phyloP scores from a whole-genome alignment of 2,797 vertebrate species.

The Manis javanica region DNA sequence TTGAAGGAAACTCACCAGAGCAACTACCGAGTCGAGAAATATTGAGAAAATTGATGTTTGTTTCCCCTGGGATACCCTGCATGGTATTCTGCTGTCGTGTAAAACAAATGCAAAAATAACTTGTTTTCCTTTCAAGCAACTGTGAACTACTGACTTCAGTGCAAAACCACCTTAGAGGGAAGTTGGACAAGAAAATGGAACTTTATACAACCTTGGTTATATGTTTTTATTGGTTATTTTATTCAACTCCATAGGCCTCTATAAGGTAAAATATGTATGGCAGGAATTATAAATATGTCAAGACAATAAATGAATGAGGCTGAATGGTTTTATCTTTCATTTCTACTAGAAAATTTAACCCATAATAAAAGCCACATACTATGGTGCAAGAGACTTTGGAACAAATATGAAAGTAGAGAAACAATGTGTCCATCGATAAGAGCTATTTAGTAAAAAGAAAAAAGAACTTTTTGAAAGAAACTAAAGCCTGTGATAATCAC shows the following conservation, averaged over 20 bases:
- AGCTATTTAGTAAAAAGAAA: conserved; percentile 33
- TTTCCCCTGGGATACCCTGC: neutral
- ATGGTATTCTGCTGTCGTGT: neutral
- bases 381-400: neutral
- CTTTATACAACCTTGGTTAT: neutral
- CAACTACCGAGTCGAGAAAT: neutral
- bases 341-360: conserved; percentile 44
- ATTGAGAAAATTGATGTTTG: neutral
- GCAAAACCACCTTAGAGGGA: neutral
- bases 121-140: neutral
- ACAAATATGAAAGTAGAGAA: neutral
- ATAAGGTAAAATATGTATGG: neutral
- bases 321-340: conserved; percentile 1
- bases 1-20: conserved; percentile 41
- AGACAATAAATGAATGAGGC: conserved; percentile 18
- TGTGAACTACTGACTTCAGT: neutral
- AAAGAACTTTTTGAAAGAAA: conserved; percentile 41
- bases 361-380: conserved; percentile 43
- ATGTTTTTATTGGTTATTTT: neutral
- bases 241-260: neutral
- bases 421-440: neutral
- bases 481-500: neutral
- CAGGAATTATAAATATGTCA: conserved; percentile 17
- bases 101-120: neutral
- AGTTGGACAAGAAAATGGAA: neutral